Evolutionary conservation across 2,888 invertebrate species (phyloP).

Genomic region (Stenotaenia linearis): DNA sequence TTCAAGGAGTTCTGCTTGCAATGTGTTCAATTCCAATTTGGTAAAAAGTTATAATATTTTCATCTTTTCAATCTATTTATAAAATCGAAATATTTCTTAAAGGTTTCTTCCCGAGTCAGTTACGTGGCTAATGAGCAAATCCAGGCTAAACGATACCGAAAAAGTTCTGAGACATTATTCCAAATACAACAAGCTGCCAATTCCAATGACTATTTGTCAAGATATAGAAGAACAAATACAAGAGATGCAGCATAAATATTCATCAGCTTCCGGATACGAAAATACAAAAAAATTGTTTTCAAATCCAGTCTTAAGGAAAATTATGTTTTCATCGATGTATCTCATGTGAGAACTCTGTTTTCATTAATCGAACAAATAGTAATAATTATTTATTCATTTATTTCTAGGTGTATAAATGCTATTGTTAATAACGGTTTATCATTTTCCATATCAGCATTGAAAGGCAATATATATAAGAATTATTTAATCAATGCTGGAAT

Average conservation of each 20-base stretch:
- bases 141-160: neutral
- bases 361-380: too few relatives aligned
- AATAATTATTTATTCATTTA: neutral
- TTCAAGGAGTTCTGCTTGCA: neutral
- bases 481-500: slow-evolving; percentile 3
- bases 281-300: neutral
- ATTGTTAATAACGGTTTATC: neutral
- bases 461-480: slow-evolving; percentile 1
- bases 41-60: neutral
- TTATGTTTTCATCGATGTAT: neutral
- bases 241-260: neutral
- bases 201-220: neutral
- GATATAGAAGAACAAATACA: neutral
- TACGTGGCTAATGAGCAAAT: neutral
- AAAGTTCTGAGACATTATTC: neutral
- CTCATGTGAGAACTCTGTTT: neutral
- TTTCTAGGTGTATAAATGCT: neutral
- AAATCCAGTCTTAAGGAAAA: neutral
- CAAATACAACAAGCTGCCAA: neutral
- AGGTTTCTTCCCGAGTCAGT: neutral
- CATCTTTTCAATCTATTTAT: neutral
- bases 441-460: neutral
- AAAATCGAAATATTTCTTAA: neutral
- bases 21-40: neutral
- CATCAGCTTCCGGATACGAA: neutral